These are phyloP conservation scores for Lamellibrachia luymesi DNA, from an alignment of 1,140 invertebrate genomes.

Conservation along the genomic window DNA sequence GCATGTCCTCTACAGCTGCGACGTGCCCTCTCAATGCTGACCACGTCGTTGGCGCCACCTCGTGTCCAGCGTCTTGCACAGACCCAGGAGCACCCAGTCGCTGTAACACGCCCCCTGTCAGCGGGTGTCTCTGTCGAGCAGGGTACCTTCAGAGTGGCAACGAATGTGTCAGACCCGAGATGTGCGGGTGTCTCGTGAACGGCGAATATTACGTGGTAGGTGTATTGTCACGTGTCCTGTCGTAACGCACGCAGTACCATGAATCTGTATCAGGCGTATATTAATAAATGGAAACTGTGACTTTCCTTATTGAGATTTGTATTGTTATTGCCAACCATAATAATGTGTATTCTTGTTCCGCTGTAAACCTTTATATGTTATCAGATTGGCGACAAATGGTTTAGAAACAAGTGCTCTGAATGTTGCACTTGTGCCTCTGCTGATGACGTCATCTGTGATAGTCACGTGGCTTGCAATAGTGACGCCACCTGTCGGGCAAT, in stretches of 20 bases:
- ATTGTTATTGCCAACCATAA: too few relatives aligned
- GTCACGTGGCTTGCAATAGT: conserved; percentile 9
- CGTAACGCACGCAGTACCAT: too few relatives aligned
- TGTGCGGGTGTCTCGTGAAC: neutral
- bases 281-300: too few relatives aligned
- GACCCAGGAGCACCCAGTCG: neutral
- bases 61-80: conserved; percentile 6
- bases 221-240: neutral
- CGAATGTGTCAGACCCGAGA: conserved; percentile 2
- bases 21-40: neutral
- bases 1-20: neutral
- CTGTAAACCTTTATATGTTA: neutral
- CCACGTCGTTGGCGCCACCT: neutral
- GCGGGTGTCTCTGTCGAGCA: neutral
- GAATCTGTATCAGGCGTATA: too few relatives aligned
- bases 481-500: neutral
- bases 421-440: neutral
- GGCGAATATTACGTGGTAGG: neutral
- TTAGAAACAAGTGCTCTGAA: neutral
- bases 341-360: neutral
- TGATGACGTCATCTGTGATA: conserved; percentile 7
- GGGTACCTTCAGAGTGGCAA: neutral
- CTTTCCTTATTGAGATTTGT: too few relatives aligned
- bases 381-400: conserved; percentile 8
- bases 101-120: neutral